These are phyloP conservation scores for Momotus momota DNA, from an alignment of 2,797 vertebrate genomes.

Conservation along the genomic window DNA sequence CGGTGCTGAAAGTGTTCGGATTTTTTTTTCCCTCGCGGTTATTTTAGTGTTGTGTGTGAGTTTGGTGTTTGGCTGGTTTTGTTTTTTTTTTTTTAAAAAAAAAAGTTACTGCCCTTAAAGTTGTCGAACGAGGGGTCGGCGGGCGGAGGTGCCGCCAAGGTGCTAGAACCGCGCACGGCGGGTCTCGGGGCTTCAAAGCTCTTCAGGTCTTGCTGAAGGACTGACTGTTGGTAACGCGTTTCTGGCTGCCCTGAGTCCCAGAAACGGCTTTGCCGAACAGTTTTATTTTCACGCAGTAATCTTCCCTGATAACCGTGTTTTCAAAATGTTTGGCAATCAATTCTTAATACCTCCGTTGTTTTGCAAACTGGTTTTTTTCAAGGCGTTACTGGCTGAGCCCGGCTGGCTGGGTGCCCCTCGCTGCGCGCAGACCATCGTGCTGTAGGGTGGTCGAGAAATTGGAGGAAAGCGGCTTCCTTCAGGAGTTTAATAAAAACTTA, in stretches of 20 bases:
- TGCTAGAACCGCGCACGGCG: neutral
- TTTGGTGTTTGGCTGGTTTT: fast-evolving
- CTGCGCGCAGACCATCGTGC: neutral
- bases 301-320: neutral
- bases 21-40: neutral
- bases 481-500: neutral
- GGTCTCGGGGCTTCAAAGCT: neutral
- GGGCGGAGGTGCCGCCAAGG: neutral
- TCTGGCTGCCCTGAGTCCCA: neutral
- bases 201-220: neutral
- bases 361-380: neutral
- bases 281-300: neutral
- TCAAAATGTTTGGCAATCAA: neutral
- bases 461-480: neutral
- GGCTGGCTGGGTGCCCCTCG: neutral
- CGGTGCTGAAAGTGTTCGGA: fast-evolving
- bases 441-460: neutral
- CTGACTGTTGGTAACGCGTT: neutral
- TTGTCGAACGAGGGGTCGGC: fast-evolving
- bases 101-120: neutral
- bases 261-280: neutral
- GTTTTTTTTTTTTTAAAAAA: neutral
- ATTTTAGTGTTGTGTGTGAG: too few relatives aligned
- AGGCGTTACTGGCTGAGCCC: neutral
- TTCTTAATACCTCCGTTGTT: neutral